Base-by-base conservation (phyloP, 2,113 vertebrate genomes). In the Siniperca knerii region DNA sequence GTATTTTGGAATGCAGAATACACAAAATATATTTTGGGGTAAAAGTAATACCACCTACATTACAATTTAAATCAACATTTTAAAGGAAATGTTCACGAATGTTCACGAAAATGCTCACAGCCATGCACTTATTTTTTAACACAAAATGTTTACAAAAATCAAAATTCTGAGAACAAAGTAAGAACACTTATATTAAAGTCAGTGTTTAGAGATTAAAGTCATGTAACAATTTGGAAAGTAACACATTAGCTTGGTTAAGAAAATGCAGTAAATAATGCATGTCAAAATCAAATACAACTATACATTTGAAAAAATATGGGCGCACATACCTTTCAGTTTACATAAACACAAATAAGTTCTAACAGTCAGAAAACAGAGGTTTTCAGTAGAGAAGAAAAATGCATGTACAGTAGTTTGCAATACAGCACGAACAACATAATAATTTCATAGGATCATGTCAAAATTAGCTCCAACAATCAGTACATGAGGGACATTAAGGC, bases 401-500 rank as follows among this genome's bases (percentile, higher is more conserved):
- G 65, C 18, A 66, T 60, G 50, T 37, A 62, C 46, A 67, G 48
- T 52, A 37, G 20, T 70, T 68, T 74, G 40, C 21, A 85, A 58
- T 55, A 80, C n/a, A 82, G 25, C 15, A 57, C 5, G 50, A 44
- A 68, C 78, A 81, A 79, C 60, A 84, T 78, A 77, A 86, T 71
- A 25, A 89, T 89, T 80, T 87, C 58, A 85, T 16, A 42, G 65
- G 40, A 55, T 75, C 54, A 25, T 88, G 79, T 88, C 85, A 88
- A 87, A 94, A 89, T 91, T 83, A 89, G 85, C 77, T 87, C 2
- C 55, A 85, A 86, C 87, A 83, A 73, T 87, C 83, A 70, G 68
- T 77, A 87, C 89, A 69, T 9, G 3, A 82, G 80, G 77, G 88
- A 87, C 84, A 89, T 85, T 79, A 82, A 77, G 74, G 79, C 81